A percentile compares a stretch with the other conserved stretches of the same genome.
These are phyloP conservation scores for Acrocephalus arundinaceus DNA, from an alignment of 2,113 vertebrate species.

Conservation along the genomic window DNA sequence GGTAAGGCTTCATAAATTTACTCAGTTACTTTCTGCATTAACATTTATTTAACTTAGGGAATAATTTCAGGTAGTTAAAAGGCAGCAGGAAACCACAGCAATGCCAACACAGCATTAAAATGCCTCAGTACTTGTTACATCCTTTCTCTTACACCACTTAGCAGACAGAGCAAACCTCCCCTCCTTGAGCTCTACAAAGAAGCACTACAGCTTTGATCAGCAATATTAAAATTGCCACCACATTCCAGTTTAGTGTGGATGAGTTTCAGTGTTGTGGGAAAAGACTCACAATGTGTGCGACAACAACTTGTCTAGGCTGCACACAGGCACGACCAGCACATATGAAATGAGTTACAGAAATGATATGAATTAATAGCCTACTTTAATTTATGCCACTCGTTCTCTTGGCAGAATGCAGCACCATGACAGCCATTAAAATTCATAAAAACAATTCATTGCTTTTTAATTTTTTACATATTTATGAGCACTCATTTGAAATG, in stretches of 20 bases:
- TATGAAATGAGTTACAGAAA: not conserved
- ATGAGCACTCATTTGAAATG: constrained; percentile 42
- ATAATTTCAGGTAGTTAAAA: not conserved
- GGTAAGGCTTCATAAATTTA: not conserved
- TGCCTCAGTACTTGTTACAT: not conserved
- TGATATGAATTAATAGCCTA: not conserved
- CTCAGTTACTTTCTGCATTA: not conserved
- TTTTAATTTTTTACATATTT: constrained; percentile 56
- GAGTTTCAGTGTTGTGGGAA: not conserved
- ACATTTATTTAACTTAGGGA: not conserved
- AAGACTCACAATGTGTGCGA: not conserved
- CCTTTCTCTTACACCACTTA: not conserved
- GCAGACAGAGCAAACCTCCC: not conserved
- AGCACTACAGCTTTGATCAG: not conserved
- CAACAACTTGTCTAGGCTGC: not conserved
- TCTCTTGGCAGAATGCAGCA: constrained; percentile 4
- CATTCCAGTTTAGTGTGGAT: not conserved
- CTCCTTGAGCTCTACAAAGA: not conserved
- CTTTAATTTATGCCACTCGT: constrained; percentile 30
- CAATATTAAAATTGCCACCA: not conserved
- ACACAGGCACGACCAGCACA: not conserved
- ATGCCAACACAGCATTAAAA: not conserved
- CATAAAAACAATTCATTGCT: constrained; percentile 31
- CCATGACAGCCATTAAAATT: constrained; percentile 16
- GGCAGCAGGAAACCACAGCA: not conserved